These are phyloP conservation scores for Ichneumon xanthorius DNA, from an alignment of 2,888 invertebrate genomes.

Conservation along the genomic window DNA sequence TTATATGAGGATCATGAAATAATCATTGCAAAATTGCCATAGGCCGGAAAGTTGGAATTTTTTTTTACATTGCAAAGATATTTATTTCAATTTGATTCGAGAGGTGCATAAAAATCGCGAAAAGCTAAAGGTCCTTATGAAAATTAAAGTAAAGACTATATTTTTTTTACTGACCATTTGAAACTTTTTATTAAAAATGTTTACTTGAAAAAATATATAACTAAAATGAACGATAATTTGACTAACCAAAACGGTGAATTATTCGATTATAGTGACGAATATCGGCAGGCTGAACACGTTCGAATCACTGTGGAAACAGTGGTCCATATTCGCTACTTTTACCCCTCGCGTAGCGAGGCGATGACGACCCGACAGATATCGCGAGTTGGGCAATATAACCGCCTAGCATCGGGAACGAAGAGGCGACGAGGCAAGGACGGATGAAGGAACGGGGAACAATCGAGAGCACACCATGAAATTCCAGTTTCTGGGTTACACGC, in stretches of 20 bases:
- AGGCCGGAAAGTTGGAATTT: no score
- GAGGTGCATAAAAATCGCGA: neutral
- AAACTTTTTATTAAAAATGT: neutral
- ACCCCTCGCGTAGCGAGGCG: neutral
- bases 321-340: neutral
- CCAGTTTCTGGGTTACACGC: conserved; percentile 67
- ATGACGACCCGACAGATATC: conserved; percentile 25
- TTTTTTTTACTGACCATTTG: no score
- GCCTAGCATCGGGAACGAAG: conserved; percentile 38
- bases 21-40: no score
- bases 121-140: neutral
- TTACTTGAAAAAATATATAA: neutral
- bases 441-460: conserved; percentile 52
- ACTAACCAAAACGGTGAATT: neutral
- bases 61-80: neutral
- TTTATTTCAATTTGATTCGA: neutral
- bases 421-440: conserved; percentile 43
- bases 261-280: no score
- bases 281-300: no score
- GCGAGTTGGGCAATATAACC: conserved; percentile 18
- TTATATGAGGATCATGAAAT: no score
- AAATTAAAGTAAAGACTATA: no score
- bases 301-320: neutral
- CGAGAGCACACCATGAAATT: conserved; percentile 61
- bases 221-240: neutral